A percentile compares a stretch with the other conserved stretches of the same genome.
Conservation (phyloP, 2,113 vertebrate genomes). For the Aegithalos caudatus region DNA sequence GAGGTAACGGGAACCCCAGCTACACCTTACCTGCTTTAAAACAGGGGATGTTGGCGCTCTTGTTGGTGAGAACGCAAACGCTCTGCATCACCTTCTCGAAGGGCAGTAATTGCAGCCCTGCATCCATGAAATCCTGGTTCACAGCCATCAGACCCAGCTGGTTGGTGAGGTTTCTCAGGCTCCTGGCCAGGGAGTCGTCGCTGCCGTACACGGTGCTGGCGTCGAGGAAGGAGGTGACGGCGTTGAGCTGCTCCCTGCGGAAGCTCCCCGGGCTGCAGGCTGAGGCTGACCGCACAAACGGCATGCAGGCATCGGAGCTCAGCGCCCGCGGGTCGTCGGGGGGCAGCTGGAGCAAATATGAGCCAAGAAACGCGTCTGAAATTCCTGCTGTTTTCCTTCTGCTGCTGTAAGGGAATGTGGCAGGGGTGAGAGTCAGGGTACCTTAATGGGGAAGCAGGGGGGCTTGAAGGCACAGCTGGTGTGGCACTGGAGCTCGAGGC, state of each 20-base stretch:
- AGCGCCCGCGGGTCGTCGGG: neutral
- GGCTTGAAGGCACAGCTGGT: constrained; percentile 66
- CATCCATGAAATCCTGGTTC: constrained; percentile 80
- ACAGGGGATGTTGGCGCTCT: constrained; percentile 60
- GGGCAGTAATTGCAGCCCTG: constrained; percentile 75
- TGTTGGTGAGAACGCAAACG: constrained; percentile 67
- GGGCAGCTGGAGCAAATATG: constrained; percentile 49
- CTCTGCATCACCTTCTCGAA: constrained; percentile 58
- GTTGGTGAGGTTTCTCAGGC: constrained; percentile 79
- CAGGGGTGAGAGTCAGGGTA: neutral
- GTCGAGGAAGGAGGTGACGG: constrained; percentile 85
- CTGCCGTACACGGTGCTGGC: constrained; percentile 87
- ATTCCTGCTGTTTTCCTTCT: neutral
- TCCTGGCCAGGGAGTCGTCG: constrained; percentile 65
- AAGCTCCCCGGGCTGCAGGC: neutral
- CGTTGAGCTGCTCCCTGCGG: constrained; percentile 86
- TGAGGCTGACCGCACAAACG: constrained; percentile 42
- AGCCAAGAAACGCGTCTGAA: neutral
- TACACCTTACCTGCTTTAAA: constrained; percentile 68
- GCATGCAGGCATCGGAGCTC: constrained; percentile 56
- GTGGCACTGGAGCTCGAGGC: constrained; percentile 69
- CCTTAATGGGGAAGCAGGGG: constrained; percentile 84
- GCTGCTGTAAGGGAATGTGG: fast-evolving
- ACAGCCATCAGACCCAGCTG: constrained; percentile 80
- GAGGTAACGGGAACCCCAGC: no score